Evolutionary conservation across 2,113 vertebrate species (phyloP), one percentile per base, ranked within the genome.

Genomic region (Saguinus midas): DNA sequence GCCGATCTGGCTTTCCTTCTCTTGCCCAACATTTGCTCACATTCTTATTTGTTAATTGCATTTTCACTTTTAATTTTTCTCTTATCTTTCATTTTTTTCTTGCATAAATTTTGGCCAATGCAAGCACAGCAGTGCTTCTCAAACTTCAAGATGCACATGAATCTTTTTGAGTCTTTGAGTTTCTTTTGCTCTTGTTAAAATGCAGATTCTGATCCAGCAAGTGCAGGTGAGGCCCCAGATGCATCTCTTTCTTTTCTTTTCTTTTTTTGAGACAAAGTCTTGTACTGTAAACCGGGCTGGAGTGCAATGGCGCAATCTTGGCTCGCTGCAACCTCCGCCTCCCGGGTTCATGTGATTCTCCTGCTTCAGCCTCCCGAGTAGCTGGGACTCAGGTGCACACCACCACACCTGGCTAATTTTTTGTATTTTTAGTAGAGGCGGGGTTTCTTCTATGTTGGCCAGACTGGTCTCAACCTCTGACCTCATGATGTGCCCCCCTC

Each of bases 1-100:
- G 16, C 16, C 4, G 16, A 52, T 52, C 16, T 12, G 45, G 25
- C 48, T 85, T 94, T 80, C 32, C 8, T 35, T 79, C 29, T 52
- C 32, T 35, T 52, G 40, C 72, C 2, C 13, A 17, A 66, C 27
- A 18, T 87, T 93, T 58, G 58, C 48, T 75, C 18, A 80, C 5
- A 25, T 73, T 93, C 86, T 79, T 82, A 37, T 68, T 94, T 78
- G 14, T 81, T 88, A 25, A n/a, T 96, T 96, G 48, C 90, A 1
- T 91, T 85, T 90, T 87, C 43, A 64, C 10, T 66, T 82, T 52
- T 78, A 29, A 18, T 35, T 90, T 55, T 76, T 66, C 35, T 94
- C 76, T 50, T 52, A 45, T 57, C 55, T 37, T 91, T 87, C 3
- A 9, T 35, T 89, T 82, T 84, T 90, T 61, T 61, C 12, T 11